Evolutionary conservation across 2,888 invertebrate genomes (phyloP).

Genomic region (Stictocephala bisonia): DNA sequence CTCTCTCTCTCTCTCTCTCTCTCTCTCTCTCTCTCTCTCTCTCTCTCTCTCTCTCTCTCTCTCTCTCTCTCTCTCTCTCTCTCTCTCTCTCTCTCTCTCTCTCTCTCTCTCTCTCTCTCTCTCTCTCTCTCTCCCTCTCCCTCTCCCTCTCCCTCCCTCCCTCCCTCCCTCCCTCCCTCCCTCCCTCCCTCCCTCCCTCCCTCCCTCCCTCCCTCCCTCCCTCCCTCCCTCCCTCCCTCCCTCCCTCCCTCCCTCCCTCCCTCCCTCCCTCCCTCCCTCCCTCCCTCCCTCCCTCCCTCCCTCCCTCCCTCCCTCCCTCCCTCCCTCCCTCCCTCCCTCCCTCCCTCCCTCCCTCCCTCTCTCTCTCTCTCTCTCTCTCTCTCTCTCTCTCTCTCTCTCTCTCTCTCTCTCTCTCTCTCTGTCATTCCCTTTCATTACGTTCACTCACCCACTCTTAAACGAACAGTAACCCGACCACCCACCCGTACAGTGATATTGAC

Average conservation of each 20-base stretch:
- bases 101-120: conserved; percentile 13
- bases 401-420: not conserved
- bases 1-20: not conserved
- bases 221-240: conserved; percentile 43
- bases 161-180: conserved; percentile 34
- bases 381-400: not conserved
- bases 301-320: conserved; percentile 10
- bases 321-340: conserved; percentile 7
- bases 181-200: conserved; percentile 35
- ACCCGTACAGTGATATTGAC: no score
- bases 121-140: conserved; percentile 7
- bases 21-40: conserved; percentile 2
- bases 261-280: not conserved
- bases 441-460: not conserved
- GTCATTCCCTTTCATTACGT: not conserved
- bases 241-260: conserved; percentile 16
- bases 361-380: not conserved
- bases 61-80: conserved; percentile 13
- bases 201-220: conserved; percentile 28
- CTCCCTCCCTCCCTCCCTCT: not conserved
- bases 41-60: conserved; percentile 6
- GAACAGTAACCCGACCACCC: no score
- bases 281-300: conserved; percentile 10
- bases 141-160: conserved; percentile 41
- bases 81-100: conserved; percentile 13